Evolutionary conservation across 2,888 invertebrate species (phyloP).

Genomic region (Cerceris ruficornis): DNA sequence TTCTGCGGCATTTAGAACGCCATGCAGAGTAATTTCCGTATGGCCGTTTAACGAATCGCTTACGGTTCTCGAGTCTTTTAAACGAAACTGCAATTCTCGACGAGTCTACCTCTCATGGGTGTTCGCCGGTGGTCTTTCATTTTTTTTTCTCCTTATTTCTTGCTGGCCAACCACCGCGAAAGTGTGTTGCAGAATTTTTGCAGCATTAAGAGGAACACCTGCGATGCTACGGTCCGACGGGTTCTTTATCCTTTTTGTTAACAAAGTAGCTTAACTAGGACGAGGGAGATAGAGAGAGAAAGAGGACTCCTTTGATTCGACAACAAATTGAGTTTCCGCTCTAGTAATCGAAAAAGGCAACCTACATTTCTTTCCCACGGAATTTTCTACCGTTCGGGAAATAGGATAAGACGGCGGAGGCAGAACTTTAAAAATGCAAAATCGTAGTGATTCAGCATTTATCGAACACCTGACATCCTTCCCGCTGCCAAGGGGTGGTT

Average conservation of each 20-base stretch:
- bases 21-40: slow-evolving; percentile 44
- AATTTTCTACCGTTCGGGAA: slow-evolving; percentile 17
- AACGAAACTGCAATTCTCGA: too few species aligned
- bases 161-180: neutral
- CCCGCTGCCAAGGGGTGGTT: slow-evolving; percentile 30
- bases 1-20: slow-evolving; percentile 52
- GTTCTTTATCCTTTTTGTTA: slow-evolving; percentile 21
- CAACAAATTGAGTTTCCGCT: slow-evolving; percentile 47
- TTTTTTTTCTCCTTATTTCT: neutral
- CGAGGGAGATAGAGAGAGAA: slow-evolving; percentile 19
- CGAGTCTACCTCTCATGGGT: neutral
- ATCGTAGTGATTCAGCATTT: slow-evolving; percentile 56
- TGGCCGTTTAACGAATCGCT: slow-evolving; percentile 50
- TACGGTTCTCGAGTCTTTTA: slow-evolving; percentile 4
- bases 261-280: slow-evolving; percentile 44
- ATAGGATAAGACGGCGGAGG: slow-evolving; percentile 24
- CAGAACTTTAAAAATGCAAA: slow-evolving; percentile 53
- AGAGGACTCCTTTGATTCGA: slow-evolving; percentile 21
- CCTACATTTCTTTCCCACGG: slow-evolving; percentile 1
- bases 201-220: neutral
- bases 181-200: neutral
- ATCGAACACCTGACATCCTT: slow-evolving; percentile 55
- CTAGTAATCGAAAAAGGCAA: slow-evolving; percentile 1
- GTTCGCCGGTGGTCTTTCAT: slow-evolving; percentile 5
- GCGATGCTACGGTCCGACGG: neutral